Evolutionary conservation across 1,140 invertebrate species (phyloP).

Genomic region (Zaprionus kolodkinae): DNA sequence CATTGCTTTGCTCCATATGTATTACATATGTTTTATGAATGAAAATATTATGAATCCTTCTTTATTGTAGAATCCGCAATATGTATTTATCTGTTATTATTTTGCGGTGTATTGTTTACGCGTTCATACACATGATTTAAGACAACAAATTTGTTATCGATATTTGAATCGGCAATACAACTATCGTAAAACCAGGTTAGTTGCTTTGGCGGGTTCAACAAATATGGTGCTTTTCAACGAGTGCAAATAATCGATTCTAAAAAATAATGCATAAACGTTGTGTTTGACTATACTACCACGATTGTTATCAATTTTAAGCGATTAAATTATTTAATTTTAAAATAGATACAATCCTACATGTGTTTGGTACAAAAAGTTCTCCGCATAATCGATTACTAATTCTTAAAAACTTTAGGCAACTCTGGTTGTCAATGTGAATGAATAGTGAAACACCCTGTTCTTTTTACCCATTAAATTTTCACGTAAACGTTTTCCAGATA

Average conservation of each 20-base stretch:
- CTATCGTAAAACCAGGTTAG: not conserved
- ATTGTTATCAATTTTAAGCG: too few species aligned
- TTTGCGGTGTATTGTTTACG: not conserved
- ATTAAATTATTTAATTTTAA: not conserved
- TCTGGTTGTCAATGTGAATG: conserved; percentile 18
- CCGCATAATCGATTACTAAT: not conserved
- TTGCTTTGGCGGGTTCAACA: conserved; percentile 53
- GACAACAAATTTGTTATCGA: not conserved
- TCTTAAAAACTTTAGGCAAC: not conserved
- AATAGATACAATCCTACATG: not conserved
- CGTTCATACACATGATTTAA: not conserved
- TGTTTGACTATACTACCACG: not conserved
- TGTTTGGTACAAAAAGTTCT: not conserved
- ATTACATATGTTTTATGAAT: not conserved
- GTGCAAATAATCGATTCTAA: conserved; percentile 10
- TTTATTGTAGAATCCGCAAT: not conserved
- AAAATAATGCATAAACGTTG: not conserved
- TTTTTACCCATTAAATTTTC: conserved; percentile 57
- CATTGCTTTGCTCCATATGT: not conserved
- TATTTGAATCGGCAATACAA: conserved; percentile 2
- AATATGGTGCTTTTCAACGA: conserved; percentile 56
- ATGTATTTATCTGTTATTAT: not conserved
- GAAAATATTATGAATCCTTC: not conserved
- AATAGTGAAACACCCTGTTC: conserved; percentile 46
- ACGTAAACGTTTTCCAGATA: conserved; percentile 63